Percentiles rank a stretch among this genome's conserved stretches.
These are phyloP conservation scores for Pharmacophagus antenor DNA, from an alignment of 2,888 invertebrate genomes.

Conservation along the genomic window DNA sequence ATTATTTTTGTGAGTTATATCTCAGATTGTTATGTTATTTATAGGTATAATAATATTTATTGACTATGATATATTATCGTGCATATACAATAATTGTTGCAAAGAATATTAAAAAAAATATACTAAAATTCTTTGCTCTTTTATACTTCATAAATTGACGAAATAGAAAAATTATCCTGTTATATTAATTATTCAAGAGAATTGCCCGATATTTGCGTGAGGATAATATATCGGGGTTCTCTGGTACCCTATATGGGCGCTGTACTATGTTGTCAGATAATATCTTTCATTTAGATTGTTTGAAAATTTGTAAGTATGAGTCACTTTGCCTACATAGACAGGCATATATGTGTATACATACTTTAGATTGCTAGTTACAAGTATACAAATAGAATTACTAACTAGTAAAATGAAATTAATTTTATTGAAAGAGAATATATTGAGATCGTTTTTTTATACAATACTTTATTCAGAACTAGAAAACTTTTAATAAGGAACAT, in stretches of 20 bases:
- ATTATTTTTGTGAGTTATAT: too few relatives aligned
- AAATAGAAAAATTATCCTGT: conserved; percentile 40
- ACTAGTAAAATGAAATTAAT: too few relatives aligned
- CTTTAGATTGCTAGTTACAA: background rate
- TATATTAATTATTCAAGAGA: conserved; percentile 51
- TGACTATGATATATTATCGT: background rate
- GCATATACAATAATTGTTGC: background rate
- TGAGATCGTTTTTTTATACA: too few relatives aligned
- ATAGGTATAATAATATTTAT: too few relatives aligned
- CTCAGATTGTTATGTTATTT: too few relatives aligned
- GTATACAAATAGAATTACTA: too few relatives aligned
- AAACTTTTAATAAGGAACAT: too few relatives aligned
- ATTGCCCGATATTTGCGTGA: conserved; percentile 43
- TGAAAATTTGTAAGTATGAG: conserved; percentile 10
- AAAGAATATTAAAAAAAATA: background rate
- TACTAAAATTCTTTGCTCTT: too few relatives aligned
- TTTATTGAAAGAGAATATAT: too few relatives aligned
- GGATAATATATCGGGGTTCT: conserved; percentile 50
- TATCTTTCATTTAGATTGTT: conserved; percentile 26
- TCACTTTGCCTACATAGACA: conserved; percentile 5
- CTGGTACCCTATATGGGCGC: conserved; percentile 6
- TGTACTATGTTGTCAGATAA: conserved; percentile 14
- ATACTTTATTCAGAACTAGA: too few relatives aligned
- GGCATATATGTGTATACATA: background rate
- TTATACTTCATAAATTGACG: background rate